phyloP scores from a whole-genome alignment of 2,888 invertebrate genomes.

The Drosophila austrosaltans region DNA sequence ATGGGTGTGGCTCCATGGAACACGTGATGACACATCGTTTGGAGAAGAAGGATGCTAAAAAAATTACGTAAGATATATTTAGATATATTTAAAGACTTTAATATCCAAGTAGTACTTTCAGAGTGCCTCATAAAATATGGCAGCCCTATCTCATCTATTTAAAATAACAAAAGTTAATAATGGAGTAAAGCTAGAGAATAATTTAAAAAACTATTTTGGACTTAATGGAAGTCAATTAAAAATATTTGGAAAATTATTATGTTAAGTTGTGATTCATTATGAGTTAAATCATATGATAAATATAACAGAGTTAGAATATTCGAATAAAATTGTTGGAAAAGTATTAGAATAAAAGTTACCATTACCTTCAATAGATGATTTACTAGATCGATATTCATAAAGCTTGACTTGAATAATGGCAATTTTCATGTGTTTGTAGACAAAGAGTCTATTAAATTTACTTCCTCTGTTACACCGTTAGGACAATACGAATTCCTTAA shows the following conservation, averaged over 20 bases:
- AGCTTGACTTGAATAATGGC: too few species aligned
- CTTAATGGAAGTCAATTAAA: neutral
- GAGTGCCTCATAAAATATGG: constrained; percentile 13
- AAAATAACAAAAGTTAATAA: constrained; percentile 1
- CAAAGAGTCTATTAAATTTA: too few species aligned
- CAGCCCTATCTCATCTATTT: constrained; percentile 13
- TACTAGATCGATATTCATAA: too few species aligned
- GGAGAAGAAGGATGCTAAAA: too few species aligned
- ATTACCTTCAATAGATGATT: too few species aligned
- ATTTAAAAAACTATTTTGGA: neutral
- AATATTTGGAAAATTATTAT: neutral
- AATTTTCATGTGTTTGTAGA: too few species aligned
- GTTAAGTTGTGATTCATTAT: neutral
- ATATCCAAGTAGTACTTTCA: neutral
- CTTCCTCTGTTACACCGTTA: neutral
- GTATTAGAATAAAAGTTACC: too few species aligned
- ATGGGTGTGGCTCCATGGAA: too few species aligned
- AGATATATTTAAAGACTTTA: too few species aligned
- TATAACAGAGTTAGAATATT: neutral
- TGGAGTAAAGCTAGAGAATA: neutral
- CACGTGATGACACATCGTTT: too few species aligned
- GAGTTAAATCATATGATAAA: neutral
- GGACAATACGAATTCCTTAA: neutral
- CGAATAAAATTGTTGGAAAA: too few species aligned
- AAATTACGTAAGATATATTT: too few species aligned